Conservation (phyloP, 2,113 vertebrate species). For the Puntigrus tetrazona region DNA sequence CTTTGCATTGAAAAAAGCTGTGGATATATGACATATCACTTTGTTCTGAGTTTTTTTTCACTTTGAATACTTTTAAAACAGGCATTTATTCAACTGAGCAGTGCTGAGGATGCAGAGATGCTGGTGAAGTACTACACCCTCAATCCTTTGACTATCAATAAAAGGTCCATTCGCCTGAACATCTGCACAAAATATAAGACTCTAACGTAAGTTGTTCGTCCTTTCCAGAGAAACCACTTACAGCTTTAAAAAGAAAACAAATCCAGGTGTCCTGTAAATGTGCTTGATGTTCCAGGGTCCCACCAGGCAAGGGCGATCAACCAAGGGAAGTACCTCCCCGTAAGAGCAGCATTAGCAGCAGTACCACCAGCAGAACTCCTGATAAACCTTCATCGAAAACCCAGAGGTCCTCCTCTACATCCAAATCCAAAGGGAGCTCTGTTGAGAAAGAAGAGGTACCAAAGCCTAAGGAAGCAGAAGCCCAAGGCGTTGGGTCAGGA, state of each 20-base stretch:
- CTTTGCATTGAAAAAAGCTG: not conserved
- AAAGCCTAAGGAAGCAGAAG: conserved; percentile 42
- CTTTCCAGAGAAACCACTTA: not conserved
- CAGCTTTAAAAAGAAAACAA: not conserved
- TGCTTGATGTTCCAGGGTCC: conserved; percentile 63
- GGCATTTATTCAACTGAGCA: conserved; percentile 93
- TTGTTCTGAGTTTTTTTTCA: not conserved
- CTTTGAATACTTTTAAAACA: conserved; percentile 55
- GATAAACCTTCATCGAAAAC: conserved; percentile 55
- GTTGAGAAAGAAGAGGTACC: conserved; percentile 47
- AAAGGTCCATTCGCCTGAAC: conserved; percentile 69
- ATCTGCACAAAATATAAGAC: conserved; percentile 80
- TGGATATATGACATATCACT: not conserved
- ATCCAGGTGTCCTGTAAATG: not conserved
- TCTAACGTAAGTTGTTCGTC: conserved; percentile 68
- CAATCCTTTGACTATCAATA: conserved; percentile 75
- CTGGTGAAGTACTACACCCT: conserved; percentile 91
- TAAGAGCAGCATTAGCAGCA: conserved; percentile 41
- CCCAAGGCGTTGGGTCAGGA: not conserved
- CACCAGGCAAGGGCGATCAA: conserved; percentile 53
- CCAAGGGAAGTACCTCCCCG: conserved; percentile 38
- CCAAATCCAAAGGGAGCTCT: conserved; percentile 59
- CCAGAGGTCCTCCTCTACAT: conserved; percentile 42
- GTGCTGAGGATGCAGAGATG: conserved; percentile 88
- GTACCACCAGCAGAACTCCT: conserved; percentile 40